Percentiles rank a stretch among this genome's conserved stretches.
phyloP scores from a whole-genome alignment of 2,888 invertebrate genomes.

The Gisinianus flammeolus region DNA sequence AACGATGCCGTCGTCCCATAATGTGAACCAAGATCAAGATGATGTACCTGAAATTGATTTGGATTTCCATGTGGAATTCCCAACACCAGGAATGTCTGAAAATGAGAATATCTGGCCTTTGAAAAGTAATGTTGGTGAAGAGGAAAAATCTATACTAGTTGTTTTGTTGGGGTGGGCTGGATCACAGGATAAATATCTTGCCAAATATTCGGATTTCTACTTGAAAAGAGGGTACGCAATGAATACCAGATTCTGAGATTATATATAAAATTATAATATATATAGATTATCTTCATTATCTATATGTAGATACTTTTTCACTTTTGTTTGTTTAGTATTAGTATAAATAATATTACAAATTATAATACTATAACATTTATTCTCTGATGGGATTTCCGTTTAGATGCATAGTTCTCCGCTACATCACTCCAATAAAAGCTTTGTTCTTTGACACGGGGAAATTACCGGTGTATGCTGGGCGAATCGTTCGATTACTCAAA shows the following conservation, averaged over 20 bases:
- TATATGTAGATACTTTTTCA: background rate
- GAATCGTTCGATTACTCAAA: constrained; percentile 46
- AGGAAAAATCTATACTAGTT: constrained; percentile 37
- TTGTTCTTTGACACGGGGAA: constrained; percentile 63
- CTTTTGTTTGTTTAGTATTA: no score
- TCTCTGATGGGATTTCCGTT: no score
- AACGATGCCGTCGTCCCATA: no score
- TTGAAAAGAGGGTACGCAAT: constrained; percentile 73
- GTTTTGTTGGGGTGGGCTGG: constrained; percentile 71
- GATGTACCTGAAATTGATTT: constrained; percentile 40
- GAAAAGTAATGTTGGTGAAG: background rate
- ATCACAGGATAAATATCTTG: constrained; percentile 76
- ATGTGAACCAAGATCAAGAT: background rate
- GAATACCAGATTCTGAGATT: background rate
- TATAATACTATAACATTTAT: no score
- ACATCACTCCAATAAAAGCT: constrained; percentile 73
- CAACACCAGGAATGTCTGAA: constrained; percentile 36
- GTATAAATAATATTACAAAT: background rate
- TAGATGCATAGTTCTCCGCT: constrained; percentile 75
- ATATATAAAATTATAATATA: background rate
- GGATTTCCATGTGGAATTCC: constrained; percentile 54
- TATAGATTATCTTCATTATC: background rate
- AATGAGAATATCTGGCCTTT: constrained; percentile 19
- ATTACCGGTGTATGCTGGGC: constrained; percentile 45
- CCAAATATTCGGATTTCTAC: constrained; percentile 79